Evolutionary conservation across 2,797 vertebrate species (phyloP), one percentile per base, ranked within the genome.

Genomic region (Spinus olivaceus): DNA sequence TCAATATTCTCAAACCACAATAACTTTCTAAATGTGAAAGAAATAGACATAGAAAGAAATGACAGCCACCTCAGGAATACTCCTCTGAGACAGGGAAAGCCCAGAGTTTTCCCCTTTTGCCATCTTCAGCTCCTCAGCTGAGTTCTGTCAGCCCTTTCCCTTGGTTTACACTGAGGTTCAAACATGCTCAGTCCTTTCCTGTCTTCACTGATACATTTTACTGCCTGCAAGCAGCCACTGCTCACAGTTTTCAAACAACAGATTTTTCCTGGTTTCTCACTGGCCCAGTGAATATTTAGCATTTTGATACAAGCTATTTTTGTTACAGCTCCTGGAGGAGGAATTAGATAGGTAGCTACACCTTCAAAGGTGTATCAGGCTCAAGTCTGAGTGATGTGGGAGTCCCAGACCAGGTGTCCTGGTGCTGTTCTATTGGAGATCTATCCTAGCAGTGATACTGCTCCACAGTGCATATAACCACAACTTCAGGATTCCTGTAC

Each of bases 371-470:
- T 22, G 19, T 24, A 6, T n/a, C 12, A 46, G 32, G 33, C 19
- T 94, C 39, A 44, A 21, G 7, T 30, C 25, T 39, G 28, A 46
- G 47, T 32, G 25, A 6, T 6, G 3, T 10, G 7, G 19, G 25
- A 77, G 22, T 51, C 47, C 53, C 35, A 44, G 12, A 44, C 7
- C 10, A 33, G 11, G 10, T 5, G 30, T 10, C 12, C 51, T 72
- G 25, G 27, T 28, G 30, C 14, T 1, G 0, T 28, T 66, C 63
- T 69, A 1, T 50, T 37, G 21, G 16, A 37, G 30, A 76, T 4
- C 28, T 14, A 10, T 25, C 33, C 60, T 35, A 28, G 17, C 41
- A 63, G 15, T 39, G 57, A 57, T 50, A 87, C 28, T 32, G 6
- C 15, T 80, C 71, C 57, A 42, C 41, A 35, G 7, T 1, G 5